Percentiles rank a stretch among this genome's conserved stretches.
Conservation (phyloP, 2,797 vertebrate species). For the Mus caroli region DNA sequence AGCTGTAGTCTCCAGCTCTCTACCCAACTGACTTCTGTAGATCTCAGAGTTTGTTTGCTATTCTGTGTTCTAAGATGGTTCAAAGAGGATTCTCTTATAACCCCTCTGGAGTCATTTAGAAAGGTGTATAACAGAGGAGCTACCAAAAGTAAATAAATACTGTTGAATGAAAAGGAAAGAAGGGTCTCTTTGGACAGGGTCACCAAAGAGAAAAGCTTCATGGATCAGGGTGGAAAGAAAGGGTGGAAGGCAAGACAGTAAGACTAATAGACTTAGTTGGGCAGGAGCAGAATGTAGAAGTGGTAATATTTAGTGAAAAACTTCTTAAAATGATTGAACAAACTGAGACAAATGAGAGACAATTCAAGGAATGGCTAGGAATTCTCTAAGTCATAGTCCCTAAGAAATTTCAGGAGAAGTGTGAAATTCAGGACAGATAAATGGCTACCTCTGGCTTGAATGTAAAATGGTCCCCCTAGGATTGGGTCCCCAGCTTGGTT, state of each 20-base stretch:
- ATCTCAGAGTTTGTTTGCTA: neutral
- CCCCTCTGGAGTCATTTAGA: neutral
- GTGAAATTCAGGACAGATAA: neutral
- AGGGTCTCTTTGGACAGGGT: neutral
- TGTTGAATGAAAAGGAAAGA: neutral
- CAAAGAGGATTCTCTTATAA: neutral
- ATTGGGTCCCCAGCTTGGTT: neutral
- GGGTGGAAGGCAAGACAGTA: neutral
- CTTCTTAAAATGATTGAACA: neutral
- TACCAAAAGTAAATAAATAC: neutral
- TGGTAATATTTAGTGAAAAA: neutral
- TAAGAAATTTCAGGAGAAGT: neutral
- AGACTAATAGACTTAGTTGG: neutral
- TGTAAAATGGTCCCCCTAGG: neutral
- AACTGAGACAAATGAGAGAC: neutral
- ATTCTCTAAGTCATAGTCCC: neutral
- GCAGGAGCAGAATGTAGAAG: neutral
- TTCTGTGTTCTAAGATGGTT: neutral
- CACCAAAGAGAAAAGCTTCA: neutral
- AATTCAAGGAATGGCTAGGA: neutral
- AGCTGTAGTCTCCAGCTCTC: neutral
- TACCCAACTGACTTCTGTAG: neutral
- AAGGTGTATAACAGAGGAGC: neutral
- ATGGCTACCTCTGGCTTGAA: neutral
- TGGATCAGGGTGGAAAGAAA: accelerated